Evolutionary conservation across 2,113 vertebrate genomes (phyloP).

Genomic region (Oreotrochilus melanogaster): DNA sequence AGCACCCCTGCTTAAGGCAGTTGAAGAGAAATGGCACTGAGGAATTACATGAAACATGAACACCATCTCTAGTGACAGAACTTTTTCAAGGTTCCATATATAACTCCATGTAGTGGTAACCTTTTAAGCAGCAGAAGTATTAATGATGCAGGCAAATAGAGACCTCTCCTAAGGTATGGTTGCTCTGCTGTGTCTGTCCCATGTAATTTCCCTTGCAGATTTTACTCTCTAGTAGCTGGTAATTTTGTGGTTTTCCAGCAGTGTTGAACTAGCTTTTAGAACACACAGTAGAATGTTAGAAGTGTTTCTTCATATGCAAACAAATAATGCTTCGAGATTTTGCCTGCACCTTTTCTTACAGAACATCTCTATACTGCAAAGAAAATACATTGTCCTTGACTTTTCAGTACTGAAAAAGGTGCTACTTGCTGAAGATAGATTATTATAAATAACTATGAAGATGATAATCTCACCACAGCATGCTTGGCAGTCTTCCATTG

Average conservation of each 20-base stretch:
- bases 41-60: not conserved
- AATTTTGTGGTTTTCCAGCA: not conserved
- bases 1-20: not conserved
- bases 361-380: not conserved
- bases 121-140: not conserved
- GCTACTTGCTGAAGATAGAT: constrained; percentile 54
- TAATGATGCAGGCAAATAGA: not conserved
- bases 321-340: not conserved
- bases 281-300: not conserved
- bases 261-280: not conserved
- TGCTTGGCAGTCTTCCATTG: constrained; percentile 67
- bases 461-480: constrained; percentile 70
- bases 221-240: not conserved
- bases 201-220: not conserved
- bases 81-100: constrained; percentile 16
- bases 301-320: not conserved
- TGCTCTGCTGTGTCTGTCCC: not conserved
- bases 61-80: not conserved
- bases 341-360: not conserved
- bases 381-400: constrained; percentile 47
- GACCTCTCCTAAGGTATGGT: not conserved
- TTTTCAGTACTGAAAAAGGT: constrained; percentile 61
- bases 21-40: not conserved
- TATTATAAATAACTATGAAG: constrained; percentile 68
- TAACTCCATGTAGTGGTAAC: not conserved